Percentiles rank a stretch among this genome's conserved stretches.
Conservation (phyloP, 2,888 invertebrate genomes). For the Drosophila mimetica region DNA sequence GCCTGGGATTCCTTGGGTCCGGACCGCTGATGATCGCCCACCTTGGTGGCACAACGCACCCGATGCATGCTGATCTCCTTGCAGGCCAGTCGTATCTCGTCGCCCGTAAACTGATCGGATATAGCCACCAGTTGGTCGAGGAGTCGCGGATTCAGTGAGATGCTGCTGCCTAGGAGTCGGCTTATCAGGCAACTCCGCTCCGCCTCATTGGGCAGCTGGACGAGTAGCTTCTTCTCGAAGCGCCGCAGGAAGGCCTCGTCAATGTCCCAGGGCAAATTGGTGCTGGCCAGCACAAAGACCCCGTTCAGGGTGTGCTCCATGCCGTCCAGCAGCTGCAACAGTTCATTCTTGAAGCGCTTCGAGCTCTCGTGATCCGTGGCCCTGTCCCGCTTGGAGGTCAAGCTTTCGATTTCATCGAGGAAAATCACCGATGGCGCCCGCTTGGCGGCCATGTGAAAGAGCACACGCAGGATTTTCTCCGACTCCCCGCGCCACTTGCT, state of each 20-base stretch:
- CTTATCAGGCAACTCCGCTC: constrained; percentile 89
- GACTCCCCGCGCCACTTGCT: constrained; percentile 99
- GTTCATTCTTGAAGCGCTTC: constrained; percentile 93
- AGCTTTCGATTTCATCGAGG: constrained; percentile 95
- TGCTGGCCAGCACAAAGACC: constrained; percentile 92
- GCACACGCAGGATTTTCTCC: constrained; percentile 94
- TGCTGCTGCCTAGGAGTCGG: constrained; percentile 85
- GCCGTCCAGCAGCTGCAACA: constrained; percentile 94
- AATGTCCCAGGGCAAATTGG: constrained; percentile 97
- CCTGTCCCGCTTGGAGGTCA: constrained; percentile 88
- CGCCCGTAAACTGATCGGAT: constrained; percentile 93
- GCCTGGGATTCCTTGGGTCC: constrained; percentile 43
- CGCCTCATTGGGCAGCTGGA: constrained; percentile 89
- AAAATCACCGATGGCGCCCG: constrained; percentile 96
- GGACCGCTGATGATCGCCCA: not conserved
- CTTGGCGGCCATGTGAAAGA: constrained; percentile 94
- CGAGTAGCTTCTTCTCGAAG: constrained; percentile 93
- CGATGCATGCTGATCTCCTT: constrained; percentile 95
- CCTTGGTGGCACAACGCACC: constrained; percentile 86
- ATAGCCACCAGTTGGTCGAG: constrained; percentile 85
- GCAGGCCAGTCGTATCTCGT: constrained; percentile 93
- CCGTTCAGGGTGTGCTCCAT: constrained; percentile 86
- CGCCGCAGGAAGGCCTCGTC: constrained; percentile 94
- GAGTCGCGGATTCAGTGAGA: constrained; percentile 59
- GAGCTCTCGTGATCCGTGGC: constrained; percentile 93